phyloP scores from a whole-genome alignment of 2,797 vertebrate species.

The Helostoma temminkii region DNA sequence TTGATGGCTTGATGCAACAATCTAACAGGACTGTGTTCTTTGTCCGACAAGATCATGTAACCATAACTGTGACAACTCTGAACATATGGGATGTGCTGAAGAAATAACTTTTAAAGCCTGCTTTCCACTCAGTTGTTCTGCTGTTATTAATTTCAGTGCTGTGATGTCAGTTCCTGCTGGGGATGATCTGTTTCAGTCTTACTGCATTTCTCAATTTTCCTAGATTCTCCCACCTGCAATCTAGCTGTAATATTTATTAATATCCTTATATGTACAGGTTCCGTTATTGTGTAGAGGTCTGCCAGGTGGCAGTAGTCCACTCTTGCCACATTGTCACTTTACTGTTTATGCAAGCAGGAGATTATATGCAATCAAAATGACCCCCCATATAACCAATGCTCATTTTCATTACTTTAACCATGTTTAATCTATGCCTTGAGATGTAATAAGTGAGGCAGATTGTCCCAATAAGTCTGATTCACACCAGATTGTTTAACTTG shows the following conservation, averaged over 20 bases:
- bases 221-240: constrained; percentile 32
- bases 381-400: constrained; percentile 3
- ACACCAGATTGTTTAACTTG: constrained; percentile 12
- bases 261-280: constrained; percentile 37
- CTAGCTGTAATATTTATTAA: constrained; percentile 65
- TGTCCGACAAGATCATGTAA: constrained; percentile 25
- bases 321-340: too few relatives aligned
- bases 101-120: constrained; percentile 21
- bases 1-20: constrained; percentile 39
- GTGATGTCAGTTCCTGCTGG: constrained; percentile 44
- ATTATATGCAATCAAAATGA: constrained; percentile 58
- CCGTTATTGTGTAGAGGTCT: too few relatives aligned
- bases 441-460: constrained; percentile 8
- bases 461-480: constrained; percentile 15
- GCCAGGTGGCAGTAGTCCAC: too few relatives aligned
- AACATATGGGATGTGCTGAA: constrained; percentile 39
- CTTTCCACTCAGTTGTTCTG: constrained; percentile 42
- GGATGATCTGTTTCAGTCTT: constrained; percentile 17
- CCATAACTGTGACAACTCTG: constrained; percentile 44
- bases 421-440: constrained; percentile 68
- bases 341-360: constrained; percentile 61
- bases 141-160: constrained; percentile 51
- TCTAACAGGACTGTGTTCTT: constrained; percentile 27
- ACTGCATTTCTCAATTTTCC: constrained; percentile 19
- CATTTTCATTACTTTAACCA: constrained; percentile 9